These are phyloP conservation scores for Mustela lutreola DNA, from an alignment of 2,113 vertebrate genomes.

Conservation along the genomic window DNA sequence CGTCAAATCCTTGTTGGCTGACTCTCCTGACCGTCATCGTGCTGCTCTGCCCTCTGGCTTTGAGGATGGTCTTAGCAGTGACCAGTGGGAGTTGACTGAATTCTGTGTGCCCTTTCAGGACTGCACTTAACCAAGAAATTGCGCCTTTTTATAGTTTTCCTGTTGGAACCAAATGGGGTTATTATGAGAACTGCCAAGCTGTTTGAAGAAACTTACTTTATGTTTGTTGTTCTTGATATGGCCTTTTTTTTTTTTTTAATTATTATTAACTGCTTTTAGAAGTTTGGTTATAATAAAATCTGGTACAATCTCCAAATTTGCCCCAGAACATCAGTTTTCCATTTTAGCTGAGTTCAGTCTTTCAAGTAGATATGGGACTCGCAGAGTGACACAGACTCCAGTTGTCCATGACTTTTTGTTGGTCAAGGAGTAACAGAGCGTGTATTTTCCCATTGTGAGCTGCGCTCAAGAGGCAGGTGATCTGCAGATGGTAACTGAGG, in stretches of 20 bases:
- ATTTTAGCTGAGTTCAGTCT: conserved; percentile 31
- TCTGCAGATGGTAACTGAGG: neutral
- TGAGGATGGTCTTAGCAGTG: neutral
- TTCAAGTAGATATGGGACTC: neutral
- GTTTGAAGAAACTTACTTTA: conserved; percentile 10
- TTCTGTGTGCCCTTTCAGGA: neutral
- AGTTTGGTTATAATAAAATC: conserved; percentile 46
- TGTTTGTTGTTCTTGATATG: neutral
- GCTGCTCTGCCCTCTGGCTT: neutral
- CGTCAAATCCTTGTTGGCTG: neutral
- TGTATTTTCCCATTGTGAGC: neutral
- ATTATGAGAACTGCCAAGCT: neutral
- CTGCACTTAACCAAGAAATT: neutral
- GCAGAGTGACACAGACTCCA: neutral
- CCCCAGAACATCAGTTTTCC: neutral
- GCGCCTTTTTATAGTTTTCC: neutral
- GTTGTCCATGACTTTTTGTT: neutral
- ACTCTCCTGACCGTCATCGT: neutral
- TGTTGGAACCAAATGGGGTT: neutral
- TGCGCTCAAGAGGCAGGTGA: neutral
- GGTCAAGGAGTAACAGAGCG: no score
- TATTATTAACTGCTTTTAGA: conserved; percentile 23
- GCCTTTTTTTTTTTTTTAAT: neutral
- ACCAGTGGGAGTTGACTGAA: neutral
- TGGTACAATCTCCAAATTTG: neutral